Evolutionary conservation across 1,140 invertebrate genomes (phyloP), one percentile per base, ranked within the genome.

Genomic region (Amyelois transitella): DNA sequence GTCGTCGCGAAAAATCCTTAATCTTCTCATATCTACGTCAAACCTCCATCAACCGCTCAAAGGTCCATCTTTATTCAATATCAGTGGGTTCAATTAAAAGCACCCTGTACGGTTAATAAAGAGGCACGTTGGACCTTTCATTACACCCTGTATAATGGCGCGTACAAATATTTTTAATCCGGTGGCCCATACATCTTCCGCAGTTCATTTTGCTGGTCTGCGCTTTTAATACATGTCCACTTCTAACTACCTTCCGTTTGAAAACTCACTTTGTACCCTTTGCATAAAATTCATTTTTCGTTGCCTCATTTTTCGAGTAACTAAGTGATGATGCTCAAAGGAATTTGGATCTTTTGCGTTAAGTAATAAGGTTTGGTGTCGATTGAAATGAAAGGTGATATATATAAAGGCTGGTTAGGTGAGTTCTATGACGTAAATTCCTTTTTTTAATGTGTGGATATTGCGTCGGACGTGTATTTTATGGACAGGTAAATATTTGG

Each of bases 81-180:
- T 64, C 68, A 63, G 63, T 51, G 49, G 64, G 72, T 70, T 77
- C 77, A 86, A 86, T 86, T 86, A 83, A 80, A 58, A 69, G 60
- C 77, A 77, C 64, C 76, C 73, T 80, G 77, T 81, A 75, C 69
- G 66, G 69, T 83, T 83, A 83, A 83, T 85, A 83, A 80, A 86
- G 76, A 79, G 72, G 63, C 69, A 71, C 80, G 73, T 68, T 72
- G 72, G 69, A 66, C 51, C 77, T 81, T 84, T 79, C 82, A 84
- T 86, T 86, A 84, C 82, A 79, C 60, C 66, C 69, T 81, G 75
- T 82, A 86, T 86, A 86, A 86, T 86, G 81, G 82, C 69, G 68
- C 82, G 81, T 77, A 81, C 82, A 86, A 86, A 86, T 86, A 86
- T 86, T 86, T 86, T 86, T 86, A 86, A 86, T 86, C 82, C 82